Evolutionary conservation across 2,888 invertebrate genomes (phyloP).

Genomic region (Leucophora obtusa): DNA sequence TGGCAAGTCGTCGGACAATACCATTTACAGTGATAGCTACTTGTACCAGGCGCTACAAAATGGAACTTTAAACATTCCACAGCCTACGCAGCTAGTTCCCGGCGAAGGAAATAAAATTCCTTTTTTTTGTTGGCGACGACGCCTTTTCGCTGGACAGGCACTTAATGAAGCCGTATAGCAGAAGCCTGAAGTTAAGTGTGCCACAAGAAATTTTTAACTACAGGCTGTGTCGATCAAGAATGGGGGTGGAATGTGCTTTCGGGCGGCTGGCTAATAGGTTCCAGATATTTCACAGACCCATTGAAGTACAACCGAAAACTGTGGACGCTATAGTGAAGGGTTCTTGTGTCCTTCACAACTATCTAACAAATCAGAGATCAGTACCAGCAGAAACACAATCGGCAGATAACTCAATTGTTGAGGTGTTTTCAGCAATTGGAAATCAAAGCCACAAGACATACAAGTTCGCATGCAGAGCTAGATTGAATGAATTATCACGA

Average conservation of each 20-base stretch:
- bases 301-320: slow-evolving; percentile 26
- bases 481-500: background rate
- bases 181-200: slow-evolving; percentile 14
- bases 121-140: slow-evolving; percentile 37
- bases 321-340: slow-evolving; percentile 3
- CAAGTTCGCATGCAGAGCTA: slow-evolving; percentile 4
- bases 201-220: slow-evolving; percentile 40
- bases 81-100: background rate
- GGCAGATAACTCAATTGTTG: background rate
- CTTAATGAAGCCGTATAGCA: slow-evolving; percentile 34
- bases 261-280: too few relatives aligned
- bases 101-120: slow-evolving; percentile 25
- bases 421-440: slow-evolving; percentile 29
- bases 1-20: slow-evolving; percentile 20
- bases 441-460: background rate
- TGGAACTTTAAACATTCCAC: slow-evolving; percentile 22
- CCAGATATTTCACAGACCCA: too few relatives aligned
- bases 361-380: slow-evolving; percentile 6
- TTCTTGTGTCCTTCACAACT: slow-evolving; percentile 24
- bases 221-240: slow-evolving; percentile 6
- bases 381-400: background rate
- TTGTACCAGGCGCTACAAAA: slow-evolving; percentile 3
- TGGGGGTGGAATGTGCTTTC: slow-evolving; percentile 3
- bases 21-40: slow-evolving; percentile 5
- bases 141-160: slow-evolving; percentile 22